These are phyloP conservation scores for Mya arenaria DNA, from an alignment of 1,140 invertebrate genomes.

Conservation along the genomic window DNA sequence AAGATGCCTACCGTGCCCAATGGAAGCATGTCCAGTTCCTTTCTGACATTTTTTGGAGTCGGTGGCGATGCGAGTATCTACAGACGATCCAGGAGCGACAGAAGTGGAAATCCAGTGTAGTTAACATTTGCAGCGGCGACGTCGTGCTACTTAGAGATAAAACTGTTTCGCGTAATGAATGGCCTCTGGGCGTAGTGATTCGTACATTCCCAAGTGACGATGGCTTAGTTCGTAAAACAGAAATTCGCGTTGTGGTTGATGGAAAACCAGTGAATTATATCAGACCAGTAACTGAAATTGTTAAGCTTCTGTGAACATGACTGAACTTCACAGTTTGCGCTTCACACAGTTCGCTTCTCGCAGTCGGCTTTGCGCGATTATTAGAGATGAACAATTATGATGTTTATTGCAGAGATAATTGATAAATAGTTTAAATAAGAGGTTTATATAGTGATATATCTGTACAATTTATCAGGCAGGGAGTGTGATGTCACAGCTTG, in stretches of 20 bases:
- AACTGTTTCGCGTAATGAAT: slow-evolving; percentile 37
- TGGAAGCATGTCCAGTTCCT: slow-evolving; percentile 54
- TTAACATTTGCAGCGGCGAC: slow-evolving; percentile 47
- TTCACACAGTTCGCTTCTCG: no score
- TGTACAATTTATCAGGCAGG: no score
- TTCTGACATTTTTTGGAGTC: slow-evolving; percentile 54
- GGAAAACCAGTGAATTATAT: slow-evolving; percentile 13
- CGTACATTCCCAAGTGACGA: slow-evolving; percentile 45
- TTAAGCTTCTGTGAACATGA: slow-evolving; percentile 14
- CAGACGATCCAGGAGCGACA: slow-evolving; percentile 39
- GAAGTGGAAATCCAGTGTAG: slow-evolving; percentile 25
- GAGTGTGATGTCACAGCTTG: no score
- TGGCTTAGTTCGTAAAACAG: slow-evolving; percentile 34
- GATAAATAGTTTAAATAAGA: no score
- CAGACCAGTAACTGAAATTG: slow-evolving; percentile 42
- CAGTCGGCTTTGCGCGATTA: no score
- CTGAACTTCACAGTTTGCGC: no score
- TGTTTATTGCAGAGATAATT: no score
- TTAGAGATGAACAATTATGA: no score
- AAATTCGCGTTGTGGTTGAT: slow-evolving; percentile 4
- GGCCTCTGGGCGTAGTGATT: slow-evolving; percentile 46
- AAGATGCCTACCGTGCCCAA: slow-evolving; percentile 23
- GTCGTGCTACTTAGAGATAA: slow-evolving; percentile 55
- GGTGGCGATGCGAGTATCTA: slow-evolving; percentile 47
- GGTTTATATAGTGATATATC: no score